These are phyloP conservation scores for Priocnemis perturbator DNA, from an alignment of 2,888 invertebrate genomes.

Conservation along the genomic window DNA sequence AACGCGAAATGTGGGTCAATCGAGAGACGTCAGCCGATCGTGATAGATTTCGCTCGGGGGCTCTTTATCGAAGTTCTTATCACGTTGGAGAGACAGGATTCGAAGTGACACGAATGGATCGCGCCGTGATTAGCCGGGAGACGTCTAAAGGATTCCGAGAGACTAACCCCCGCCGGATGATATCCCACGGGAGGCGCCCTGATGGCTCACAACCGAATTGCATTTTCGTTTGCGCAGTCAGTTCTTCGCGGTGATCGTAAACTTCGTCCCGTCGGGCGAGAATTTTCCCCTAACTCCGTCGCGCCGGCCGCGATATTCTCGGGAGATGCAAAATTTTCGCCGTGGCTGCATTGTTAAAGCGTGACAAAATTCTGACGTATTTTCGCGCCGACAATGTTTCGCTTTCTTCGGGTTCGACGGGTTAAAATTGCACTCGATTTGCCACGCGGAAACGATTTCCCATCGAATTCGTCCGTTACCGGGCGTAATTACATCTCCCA, in stretches of 20 bases:
- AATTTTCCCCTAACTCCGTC: slow-evolving; percentile 12
- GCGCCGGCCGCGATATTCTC: neutral
- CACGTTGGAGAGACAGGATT: slow-evolving; percentile 32
- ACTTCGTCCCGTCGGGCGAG: slow-evolving; percentile 27
- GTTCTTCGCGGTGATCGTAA: slow-evolving; percentile 4
- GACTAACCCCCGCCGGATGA: slow-evolving; percentile 22
- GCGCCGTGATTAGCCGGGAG: slow-evolving; percentile 48
- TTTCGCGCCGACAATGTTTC: too few relatives aligned
- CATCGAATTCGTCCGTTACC: too few relatives aligned
- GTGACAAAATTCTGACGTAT: too few relatives aligned
- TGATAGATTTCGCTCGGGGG: slow-evolving; percentile 54
- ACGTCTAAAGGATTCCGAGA: slow-evolving; percentile 30
- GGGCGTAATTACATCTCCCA: too few relatives aligned
- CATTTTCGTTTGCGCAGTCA: slow-evolving; percentile 14
- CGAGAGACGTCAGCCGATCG: slow-evolving; percentile 52
- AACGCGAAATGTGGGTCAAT: slow-evolving; percentile 52
- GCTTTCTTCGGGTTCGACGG: too few relatives aligned
- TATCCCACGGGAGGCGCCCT: slow-evolving; percentile 23
- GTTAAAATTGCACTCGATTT: too few relatives aligned
- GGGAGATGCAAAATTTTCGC: too few relatives aligned
- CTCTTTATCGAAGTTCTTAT: slow-evolving; percentile 49
- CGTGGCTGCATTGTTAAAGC: too few relatives aligned
- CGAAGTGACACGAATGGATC: slow-evolving; percentile 53
- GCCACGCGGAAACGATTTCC: too few relatives aligned
- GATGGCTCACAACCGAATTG: slow-evolving; percentile 5